Evolutionary conservation across 2,888 invertebrate genomes (phyloP).

Genomic region (Listrodromus nycthemerus): DNA sequence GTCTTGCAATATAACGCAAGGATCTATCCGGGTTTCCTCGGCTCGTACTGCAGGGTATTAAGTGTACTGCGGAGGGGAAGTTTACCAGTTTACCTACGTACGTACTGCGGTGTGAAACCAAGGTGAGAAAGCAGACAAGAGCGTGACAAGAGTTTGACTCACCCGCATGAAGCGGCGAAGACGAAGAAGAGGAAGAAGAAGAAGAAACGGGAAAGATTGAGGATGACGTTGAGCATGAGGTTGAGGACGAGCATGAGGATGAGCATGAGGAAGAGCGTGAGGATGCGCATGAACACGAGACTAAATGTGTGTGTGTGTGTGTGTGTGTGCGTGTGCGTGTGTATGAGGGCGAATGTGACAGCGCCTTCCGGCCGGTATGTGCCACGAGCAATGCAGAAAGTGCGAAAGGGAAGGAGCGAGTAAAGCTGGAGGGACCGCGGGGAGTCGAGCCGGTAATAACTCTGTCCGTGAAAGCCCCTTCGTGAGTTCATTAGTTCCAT

Average conservation of each 20-base stretch:
- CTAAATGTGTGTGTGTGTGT: constrained; percentile 34
- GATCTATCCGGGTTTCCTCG: constrained; percentile 1
- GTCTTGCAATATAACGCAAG: constrained; percentile 12
- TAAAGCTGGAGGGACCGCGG: constrained; percentile 37
- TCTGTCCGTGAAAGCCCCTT: constrained; percentile 79
- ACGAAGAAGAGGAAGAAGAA: neutral
- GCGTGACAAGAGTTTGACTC: constrained; percentile 48
- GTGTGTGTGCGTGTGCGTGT: constrained; percentile 32
- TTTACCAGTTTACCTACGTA: constrained; percentile 22
- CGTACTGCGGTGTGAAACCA: constrained; percentile 21
- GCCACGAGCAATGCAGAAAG: constrained; percentile 34
- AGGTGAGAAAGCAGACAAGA: constrained; percentile 46
- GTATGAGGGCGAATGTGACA: constrained; percentile 36
- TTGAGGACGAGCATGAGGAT: no score
- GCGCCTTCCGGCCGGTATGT: constrained; percentile 1
- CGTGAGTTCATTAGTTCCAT: constrained; percentile 82
- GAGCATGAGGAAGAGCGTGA: no score
- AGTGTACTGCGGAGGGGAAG: constrained; percentile 5
- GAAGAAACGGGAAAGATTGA: constrained; percentile 25
- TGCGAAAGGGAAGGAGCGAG: constrained; percentile 32
- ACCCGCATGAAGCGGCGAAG: constrained; percentile 8
- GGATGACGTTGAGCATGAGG: neutral
- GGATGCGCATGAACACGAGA: neutral
- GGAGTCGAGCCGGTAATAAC: constrained; percentile 76
- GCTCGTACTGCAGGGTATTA: neutral